Conservation (phyloP, 2,888 invertebrate genomes). For the Criorhina ranunculi region DNA sequence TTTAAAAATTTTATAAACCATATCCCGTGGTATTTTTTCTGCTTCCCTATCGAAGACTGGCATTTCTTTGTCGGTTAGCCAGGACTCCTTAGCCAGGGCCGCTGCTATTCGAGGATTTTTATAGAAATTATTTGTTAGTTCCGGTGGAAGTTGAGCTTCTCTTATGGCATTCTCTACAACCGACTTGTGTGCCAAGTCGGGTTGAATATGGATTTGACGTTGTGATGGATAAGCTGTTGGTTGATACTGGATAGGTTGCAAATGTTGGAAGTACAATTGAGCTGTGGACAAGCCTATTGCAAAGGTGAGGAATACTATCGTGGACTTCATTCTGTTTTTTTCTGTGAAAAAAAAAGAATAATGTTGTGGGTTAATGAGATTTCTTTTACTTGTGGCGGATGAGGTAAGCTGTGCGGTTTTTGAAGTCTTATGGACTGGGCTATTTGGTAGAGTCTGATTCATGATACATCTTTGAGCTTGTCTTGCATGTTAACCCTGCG, state of each 20-base stretch:
- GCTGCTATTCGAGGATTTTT: slow-evolving; percentile 91
- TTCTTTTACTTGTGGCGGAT: too few species aligned
- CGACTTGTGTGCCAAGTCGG: slow-evolving; percentile 87
- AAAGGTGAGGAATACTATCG: slow-evolving; percentile 48
- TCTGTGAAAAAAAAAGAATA: slow-evolving; percentile 22
- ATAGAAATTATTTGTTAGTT: slow-evolving; percentile 89
- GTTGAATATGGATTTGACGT: slow-evolving; percentile 71
- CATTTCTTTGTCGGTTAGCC: slow-evolving; percentile 91
- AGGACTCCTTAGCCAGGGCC: slow-evolving; percentile 91
- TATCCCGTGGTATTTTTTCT: slow-evolving; percentile 91
- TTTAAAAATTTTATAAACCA: slow-evolving; percentile 90
- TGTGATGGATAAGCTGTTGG: slow-evolving; percentile 79
- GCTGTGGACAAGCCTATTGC: slow-evolving; percentile 59
- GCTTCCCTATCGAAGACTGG: slow-evolving; percentile 91
- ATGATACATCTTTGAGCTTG: too few species aligned
- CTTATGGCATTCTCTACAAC: slow-evolving; percentile 89
- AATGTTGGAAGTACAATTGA: slow-evolving; percentile 69
- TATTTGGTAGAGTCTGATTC: not conserved
- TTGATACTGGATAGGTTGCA: slow-evolving; percentile 64
- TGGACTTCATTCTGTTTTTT: slow-evolving; percentile 57
- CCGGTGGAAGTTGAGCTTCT: slow-evolving; percentile 90
- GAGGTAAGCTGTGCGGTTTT: too few species aligned
- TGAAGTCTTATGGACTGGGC: too few species aligned
- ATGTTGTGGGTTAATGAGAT: not conserved
- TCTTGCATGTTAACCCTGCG: too few species aligned